Percentiles rank a stretch among this genome's conserved stretches.
These are phyloP conservation scores for Hypena proboscidalis DNA, from an alignment of 2,888 invertebrate genomes.

Conservation along the genomic window DNA sequence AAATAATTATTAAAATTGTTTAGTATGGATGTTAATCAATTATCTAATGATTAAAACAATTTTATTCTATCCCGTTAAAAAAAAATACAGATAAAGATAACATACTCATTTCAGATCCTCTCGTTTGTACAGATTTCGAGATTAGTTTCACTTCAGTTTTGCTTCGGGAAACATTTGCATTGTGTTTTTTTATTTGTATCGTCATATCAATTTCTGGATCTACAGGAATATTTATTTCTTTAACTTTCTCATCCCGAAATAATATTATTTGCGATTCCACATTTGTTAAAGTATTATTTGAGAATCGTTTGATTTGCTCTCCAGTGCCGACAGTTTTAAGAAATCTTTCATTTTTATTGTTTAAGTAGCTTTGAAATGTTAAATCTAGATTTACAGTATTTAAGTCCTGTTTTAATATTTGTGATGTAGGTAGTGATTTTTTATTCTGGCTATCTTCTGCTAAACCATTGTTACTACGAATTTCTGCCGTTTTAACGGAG, in stretches of 20 bases:
- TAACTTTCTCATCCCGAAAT: slow-evolving; percentile 36
- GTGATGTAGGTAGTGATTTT: not conserved
- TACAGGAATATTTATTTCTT: slow-evolving; percentile 54
- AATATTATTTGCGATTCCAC: slow-evolving; percentile 51
- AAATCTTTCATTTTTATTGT: slow-evolving; percentile 53
- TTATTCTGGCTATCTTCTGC: not conserved
- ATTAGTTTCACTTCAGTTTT: slow-evolving; percentile 12
- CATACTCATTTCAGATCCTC: too few relatives aligned
- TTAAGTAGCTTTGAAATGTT: slow-evolving; percentile 57
- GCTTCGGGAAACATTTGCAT: not conserved
- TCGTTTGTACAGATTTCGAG: not conserved
- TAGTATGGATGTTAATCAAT: too few relatives aligned
- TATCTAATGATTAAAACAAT: too few relatives aligned
- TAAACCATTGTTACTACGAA: too few relatives aligned
- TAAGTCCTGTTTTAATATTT: not conserved
- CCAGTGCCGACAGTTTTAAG: slow-evolving; percentile 54
- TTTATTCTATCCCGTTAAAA: too few relatives aligned
- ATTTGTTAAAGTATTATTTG: slow-evolving; percentile 47
- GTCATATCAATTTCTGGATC: slow-evolving; percentile 54
- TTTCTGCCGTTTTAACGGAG: too few relatives aligned
- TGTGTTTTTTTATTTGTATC: slow-evolving; percentile 47
- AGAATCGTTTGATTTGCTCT: slow-evolving; percentile 28
- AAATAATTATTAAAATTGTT: too few relatives aligned
- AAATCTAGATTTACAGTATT: slow-evolving; percentile 47
- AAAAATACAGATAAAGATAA: too few relatives aligned